Evolutionary conservation across 1,140 invertebrate genomes (phyloP).

Genomic region (Solenopsis fugax): DNA sequence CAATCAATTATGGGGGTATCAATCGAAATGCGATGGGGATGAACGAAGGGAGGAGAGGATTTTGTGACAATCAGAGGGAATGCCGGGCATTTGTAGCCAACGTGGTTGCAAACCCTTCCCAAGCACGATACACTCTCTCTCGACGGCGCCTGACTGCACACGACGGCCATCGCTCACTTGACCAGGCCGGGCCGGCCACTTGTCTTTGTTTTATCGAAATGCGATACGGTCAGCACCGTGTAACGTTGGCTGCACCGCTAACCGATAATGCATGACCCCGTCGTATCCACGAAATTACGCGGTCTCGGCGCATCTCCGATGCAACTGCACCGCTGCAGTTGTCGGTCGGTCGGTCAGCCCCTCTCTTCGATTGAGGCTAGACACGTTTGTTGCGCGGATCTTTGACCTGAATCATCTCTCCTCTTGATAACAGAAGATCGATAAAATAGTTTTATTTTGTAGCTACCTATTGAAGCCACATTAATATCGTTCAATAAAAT

Average conservation of each 20-base stretch:
- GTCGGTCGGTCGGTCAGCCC: conserved; percentile 6
- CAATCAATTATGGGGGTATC: conserved; percentile 20
- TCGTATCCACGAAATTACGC: conserved; percentile 62
- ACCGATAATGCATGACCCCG: conserved; percentile 61
- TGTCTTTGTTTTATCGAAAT: conserved; percentile 78
- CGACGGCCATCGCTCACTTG: conserved; percentile 76
- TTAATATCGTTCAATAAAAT: not conserved
- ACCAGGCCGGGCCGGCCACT: conserved; percentile 63
- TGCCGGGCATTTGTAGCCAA: conserved; percentile 33
- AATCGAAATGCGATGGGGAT: not conserved
- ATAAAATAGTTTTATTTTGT: conserved; percentile 5
- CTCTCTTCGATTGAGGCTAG: not conserved
- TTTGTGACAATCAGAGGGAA: conserved; percentile 21
- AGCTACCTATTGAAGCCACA: not conserved
- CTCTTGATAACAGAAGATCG: not conserved
- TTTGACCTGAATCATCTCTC: conserved; percentile 4
- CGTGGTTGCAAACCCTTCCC: conserved; percentile 6
- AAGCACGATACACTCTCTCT: conserved; percentile 5
- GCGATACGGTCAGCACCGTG: conserved; percentile 62
- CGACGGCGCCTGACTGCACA: conserved; percentile 77
- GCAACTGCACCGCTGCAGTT: conserved; percentile 46
- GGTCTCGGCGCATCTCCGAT: conserved; percentile 61
- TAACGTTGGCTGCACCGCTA: conserved; percentile 62
- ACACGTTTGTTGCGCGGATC: conserved; percentile 16
- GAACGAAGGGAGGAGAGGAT: not conserved